These are phyloP conservation scores for Beris chalybata DNA, from an alignment of 2,888 invertebrate genomes.

Conservation along the genomic window DNA sequence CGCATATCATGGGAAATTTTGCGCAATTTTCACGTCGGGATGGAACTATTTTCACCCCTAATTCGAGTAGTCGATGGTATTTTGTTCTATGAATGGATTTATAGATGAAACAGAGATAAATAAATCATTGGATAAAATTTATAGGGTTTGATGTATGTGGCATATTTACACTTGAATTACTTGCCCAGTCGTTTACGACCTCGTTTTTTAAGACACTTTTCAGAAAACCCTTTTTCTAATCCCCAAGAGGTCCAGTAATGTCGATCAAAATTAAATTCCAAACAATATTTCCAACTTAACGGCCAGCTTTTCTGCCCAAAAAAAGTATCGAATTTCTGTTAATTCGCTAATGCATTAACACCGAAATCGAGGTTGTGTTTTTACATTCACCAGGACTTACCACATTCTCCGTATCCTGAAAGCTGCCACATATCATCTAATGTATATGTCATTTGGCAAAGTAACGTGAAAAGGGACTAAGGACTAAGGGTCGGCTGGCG, in stretches of 20 bases:
- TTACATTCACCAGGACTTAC: constrained; percentile 11
- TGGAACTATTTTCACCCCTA: neutral
- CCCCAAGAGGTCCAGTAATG: too few relatives aligned
- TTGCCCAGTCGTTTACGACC: too few relatives aligned
- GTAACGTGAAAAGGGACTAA: constrained; percentile 28
- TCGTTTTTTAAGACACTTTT: too few relatives aligned
- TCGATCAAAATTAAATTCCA: too few relatives aligned
- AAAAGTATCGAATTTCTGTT: constrained; percentile 38
- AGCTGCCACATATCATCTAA: neutral
- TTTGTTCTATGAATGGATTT: neutral
- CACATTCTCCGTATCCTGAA: constrained; percentile 2
- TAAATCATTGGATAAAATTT: constrained; percentile 11
- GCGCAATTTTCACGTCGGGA: constrained; percentile 4
- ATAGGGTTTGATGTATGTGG: too few relatives aligned
- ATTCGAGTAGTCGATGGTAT: too few relatives aligned
- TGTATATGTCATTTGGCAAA: constrained; percentile 20
- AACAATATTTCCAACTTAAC: too few relatives aligned
- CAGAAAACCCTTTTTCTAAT: too few relatives aligned
- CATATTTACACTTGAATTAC: too few relatives aligned
- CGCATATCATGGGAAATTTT: constrained; percentile 26
- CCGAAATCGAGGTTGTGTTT: constrained; percentile 19
- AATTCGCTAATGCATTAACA: constrained; percentile 40
- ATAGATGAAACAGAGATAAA: neutral
- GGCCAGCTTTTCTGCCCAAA: neutral
- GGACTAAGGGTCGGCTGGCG: constrained; percentile 10